Evolutionary conservation across 2,113 vertebrate genomes (phyloP).

Genomic region (Rhynchomys soricoides): DNA sequence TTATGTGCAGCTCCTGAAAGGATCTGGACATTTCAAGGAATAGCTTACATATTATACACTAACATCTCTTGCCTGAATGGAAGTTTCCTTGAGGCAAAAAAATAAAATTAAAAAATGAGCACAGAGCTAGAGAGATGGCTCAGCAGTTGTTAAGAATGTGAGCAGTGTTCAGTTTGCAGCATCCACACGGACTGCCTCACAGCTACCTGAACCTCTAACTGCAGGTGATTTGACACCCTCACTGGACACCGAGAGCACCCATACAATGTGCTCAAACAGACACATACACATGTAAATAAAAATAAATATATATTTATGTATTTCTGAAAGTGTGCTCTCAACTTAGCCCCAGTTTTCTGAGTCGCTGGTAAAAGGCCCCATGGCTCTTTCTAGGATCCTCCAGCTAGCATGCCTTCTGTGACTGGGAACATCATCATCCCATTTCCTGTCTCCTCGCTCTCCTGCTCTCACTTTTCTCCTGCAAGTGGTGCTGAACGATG

Average conservation of each 20-base stretch:
- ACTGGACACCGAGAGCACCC: not conserved
- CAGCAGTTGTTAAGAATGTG: not conserved
- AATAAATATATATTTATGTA: not conserved
- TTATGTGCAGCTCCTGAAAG: slow-evolving; percentile 13
- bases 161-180: not conserved
- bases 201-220: not conserved
- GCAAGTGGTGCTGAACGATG: not conserved
- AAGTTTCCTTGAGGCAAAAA: not conserved
- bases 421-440: not conserved
- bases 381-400: not conserved
- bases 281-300: not conserved
- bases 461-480: not conserved
- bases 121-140: not conserved
- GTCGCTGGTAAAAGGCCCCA: not conserved
- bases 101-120: not conserved
- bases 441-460: not conserved
- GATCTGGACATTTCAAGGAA: not conserved
- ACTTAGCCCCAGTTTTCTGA: not conserved
- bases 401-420: not conserved
- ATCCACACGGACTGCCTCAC: not conserved
- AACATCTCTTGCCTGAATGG: slow-evolving; percentile 8
- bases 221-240: not conserved
- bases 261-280: not conserved
- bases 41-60: not conserved
- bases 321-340: not conserved